These are phyloP conservation scores for Cosmia pyralina DNA, from an alignment of 2,888 invertebrate genomes.

Conservation along the genomic window DNA sequence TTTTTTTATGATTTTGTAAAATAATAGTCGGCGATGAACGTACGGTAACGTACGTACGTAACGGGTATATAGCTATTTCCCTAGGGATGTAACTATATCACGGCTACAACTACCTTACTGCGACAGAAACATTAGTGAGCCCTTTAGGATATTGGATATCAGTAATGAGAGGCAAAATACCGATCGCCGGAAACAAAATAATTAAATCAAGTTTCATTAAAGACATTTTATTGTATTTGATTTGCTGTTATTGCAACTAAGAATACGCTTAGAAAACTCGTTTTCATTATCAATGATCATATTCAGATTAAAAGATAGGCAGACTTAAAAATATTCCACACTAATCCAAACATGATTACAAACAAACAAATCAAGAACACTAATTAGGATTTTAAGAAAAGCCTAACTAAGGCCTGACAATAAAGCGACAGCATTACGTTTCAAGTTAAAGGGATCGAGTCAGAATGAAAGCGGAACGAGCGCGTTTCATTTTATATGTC, in stretches of 20 bases:
- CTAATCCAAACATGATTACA: constrained; percentile 1
- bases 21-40: too few relatives aligned
- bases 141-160: too few relatives aligned
- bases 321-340: neutral
- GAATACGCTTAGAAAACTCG: neutral
- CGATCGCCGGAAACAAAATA: too few relatives aligned
- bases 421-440: constrained; percentile 22
- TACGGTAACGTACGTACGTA: too few relatives aligned
- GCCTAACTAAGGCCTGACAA: constrained; percentile 12
- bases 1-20: too few relatives aligned
- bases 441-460: neutral
- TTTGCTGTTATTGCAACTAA: neutral
- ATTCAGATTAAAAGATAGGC: neutral
- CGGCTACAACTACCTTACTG: too few relatives aligned
- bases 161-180: too few relatives aligned
- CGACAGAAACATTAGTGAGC: too few relatives aligned
- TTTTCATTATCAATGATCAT: neutral
- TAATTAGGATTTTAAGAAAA: constrained; percentile 36
- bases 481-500: neutral
- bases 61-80: too few relatives aligned
- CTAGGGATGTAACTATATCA: too few relatives aligned
- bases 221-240: neutral
- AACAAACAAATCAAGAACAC: constrained; percentile 30
- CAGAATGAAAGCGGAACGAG: neutral
- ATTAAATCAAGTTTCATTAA: neutral